Conservation (phyloP, 2,113 vertebrate genomes). For the Mugil cephalus region DNA sequence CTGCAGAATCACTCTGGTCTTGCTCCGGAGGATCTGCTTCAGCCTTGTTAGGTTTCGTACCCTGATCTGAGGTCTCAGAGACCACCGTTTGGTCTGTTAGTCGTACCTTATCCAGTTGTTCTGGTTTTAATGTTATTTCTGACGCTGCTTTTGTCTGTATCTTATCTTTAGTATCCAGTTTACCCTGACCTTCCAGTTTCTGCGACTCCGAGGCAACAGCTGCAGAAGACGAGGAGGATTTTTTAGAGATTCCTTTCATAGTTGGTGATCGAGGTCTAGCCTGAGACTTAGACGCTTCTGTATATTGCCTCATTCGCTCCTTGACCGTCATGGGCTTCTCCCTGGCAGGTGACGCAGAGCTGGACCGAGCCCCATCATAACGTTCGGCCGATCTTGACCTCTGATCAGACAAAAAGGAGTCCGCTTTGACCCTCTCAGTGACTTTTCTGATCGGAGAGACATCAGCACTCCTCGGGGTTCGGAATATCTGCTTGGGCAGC, state of each 20-base stretch:
- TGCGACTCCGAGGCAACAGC: slow-evolving; percentile 16
- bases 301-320: slow-evolving; percentile 63
- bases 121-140: slow-evolving; percentile 58
- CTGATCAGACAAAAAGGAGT: slow-evolving; percentile 27
- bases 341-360: slow-evolving; percentile 17
- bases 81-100: slow-evolving; percentile 12
- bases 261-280: slow-evolving; percentile 31
- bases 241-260: slow-evolving; percentile 46
- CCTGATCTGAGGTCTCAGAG: slow-evolving; percentile 22
- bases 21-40: slow-evolving; percentile 18
- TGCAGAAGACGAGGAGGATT: slow-evolving; percentile 12
- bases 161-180: slow-evolving; percentile 58
- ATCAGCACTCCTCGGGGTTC: slow-evolving; percentile 61
- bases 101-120: slow-evolving; percentile 42
- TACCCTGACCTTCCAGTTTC: slow-evolving; percentile 68
- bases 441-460: slow-evolving; percentile 66
- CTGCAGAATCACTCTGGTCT: slow-evolving; percentile 14
- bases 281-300: slow-evolving; percentile 1
- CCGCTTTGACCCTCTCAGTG: slow-evolving; percentile 18
- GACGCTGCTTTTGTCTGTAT: slow-evolving; percentile 14
- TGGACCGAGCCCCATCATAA: neutral
- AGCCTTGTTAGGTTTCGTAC: neutral
- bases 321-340: slow-evolving; percentile 56
- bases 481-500: slow-evolving; percentile 8
- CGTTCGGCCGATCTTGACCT: slow-evolving; percentile 66